Conservation (phyloP, 1,140 invertebrate species). For the Neuroterus valhalla region DNA sequence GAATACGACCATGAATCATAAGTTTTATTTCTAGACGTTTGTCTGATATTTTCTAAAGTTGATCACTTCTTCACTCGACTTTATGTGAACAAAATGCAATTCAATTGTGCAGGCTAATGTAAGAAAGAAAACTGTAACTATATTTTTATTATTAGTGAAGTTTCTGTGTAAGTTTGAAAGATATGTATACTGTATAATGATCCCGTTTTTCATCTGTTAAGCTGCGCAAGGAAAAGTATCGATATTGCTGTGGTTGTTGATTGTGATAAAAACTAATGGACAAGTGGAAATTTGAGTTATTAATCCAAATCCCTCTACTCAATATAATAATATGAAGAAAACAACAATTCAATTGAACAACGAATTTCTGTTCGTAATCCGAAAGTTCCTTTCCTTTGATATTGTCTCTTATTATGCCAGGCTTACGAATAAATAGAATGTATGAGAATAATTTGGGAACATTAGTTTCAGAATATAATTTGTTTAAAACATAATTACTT, state of each 20-base stretch:
- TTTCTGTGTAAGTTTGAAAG: not conserved
- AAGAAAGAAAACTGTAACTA: not conserved
- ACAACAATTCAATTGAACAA: not conserved
- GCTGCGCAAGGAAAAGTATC: not conserved
- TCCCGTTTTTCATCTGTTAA: slow-evolving; percentile 13
- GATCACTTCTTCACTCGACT: not conserved
- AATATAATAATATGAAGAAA: not conserved
- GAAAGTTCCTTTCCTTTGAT: too few species aligned
- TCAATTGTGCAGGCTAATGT: slow-evolving; percentile 3
- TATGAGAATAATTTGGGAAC: too few species aligned
- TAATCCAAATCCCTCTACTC: not conserved
- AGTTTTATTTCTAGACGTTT: too few species aligned
- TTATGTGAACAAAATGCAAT: not conserved
- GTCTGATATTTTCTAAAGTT: too few species aligned
- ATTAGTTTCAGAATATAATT: too few species aligned
- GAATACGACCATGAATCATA: too few species aligned
- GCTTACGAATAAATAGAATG: too few species aligned
- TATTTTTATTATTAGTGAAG: slow-evolving; percentile 9
- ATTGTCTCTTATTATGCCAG: too few species aligned
- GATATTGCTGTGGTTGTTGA: slow-evolving; percentile 23
- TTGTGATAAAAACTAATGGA: slow-evolving; percentile 9
- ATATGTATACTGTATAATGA: not conserved
- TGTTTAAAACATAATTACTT: too few species aligned
- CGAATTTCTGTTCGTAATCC: too few species aligned
- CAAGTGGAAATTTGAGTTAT: not conserved